Evolutionary conservation across 2,888 invertebrate species (phyloP), one percentile per base, ranked within the genome.

Genomic region (Volucella inanis): DNA sequence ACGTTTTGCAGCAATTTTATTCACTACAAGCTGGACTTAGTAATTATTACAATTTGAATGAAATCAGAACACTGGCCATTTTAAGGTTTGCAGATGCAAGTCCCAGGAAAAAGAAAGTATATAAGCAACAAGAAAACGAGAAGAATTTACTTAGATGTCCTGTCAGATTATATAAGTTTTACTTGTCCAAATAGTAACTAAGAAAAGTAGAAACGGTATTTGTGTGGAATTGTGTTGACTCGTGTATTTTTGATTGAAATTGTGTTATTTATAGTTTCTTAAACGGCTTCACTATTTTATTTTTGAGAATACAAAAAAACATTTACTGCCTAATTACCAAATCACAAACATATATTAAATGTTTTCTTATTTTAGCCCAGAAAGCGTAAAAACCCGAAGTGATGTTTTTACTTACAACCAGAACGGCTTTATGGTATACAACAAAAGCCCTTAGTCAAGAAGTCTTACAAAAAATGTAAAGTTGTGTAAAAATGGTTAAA

Each of bases 371-470:
- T 31, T 67, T 68, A 98, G 98, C 90, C 98, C 98, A 2, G 98
- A 98, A 92, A 97, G 97, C 90, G 97, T 98, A 75, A 97, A 97
- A 92, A 97, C 97, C 70, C 94, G 98, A 87, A 98, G 97, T 91
- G 98, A 98, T 93, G 96, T 87, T 98, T 98, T 93, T 98, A 98
- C 93, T 93, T 98, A 84, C 94, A 97, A 90, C 98, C 98, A 50
- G 98, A 98, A 93, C 93, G 97, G 86, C 98, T 3, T 98, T 98
- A 45, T 98, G 98, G 98, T 98, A 98, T 93, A 97, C 98, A 55
- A 97, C 97, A 68, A 96, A 96, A 92, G 95, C 97, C 55, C 94
- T 98, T 38, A 95, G 95, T 52, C 94, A 95, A 87, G 96, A 96
- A 87, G 95, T 96, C 57, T 94, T 98, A 88, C 95, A 96, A 89